These are phyloP conservation scores for Typhlichthys eigenmanni DNA, from an alignment of 2,797 vertebrate species.

Conservation along the genomic window DNA sequence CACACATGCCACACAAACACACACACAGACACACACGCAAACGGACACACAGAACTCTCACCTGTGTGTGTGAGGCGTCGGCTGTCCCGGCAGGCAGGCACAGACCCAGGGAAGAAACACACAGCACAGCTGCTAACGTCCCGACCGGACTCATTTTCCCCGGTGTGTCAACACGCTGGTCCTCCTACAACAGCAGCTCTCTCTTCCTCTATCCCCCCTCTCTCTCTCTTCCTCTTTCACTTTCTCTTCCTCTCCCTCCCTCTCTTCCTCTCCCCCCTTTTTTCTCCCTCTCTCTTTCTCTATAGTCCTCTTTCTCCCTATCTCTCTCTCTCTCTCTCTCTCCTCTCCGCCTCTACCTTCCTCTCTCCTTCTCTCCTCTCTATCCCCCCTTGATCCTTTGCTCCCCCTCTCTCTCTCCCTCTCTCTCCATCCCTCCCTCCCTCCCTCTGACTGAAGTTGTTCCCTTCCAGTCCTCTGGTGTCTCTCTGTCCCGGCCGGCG, in stretches of 20 bases:
- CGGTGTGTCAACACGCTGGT: background rate
- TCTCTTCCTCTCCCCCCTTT: slow-evolving; percentile 28
- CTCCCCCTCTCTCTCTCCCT: slow-evolving; percentile 33
- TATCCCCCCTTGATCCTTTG: slow-evolving; percentile 7
- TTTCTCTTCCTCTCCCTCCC: slow-evolving; percentile 14
- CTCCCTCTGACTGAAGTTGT: no score
- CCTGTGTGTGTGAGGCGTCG: slow-evolving; percentile 56
- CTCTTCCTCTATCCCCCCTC: no score
- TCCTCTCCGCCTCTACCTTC: background rate
- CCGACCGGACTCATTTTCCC: slow-evolving; percentile 66
- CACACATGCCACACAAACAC: no score
- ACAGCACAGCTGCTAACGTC: slow-evolving; percentile 63
- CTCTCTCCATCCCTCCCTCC: no score
- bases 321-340: slow-evolving; percentile 14
- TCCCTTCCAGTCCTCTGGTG: no score
- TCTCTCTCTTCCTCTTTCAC: accelerated
- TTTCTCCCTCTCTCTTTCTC: slow-evolving; percentile 27
- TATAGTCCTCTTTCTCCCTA: slow-evolving; percentile 27
- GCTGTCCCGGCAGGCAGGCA: background rate
- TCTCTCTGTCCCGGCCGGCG: no score
- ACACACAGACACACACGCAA: background rate
- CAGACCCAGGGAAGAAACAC: slow-evolving; percentile 53
- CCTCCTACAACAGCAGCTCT: no score
- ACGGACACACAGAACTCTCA: slow-evolving; percentile 33
- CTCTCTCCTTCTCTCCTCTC: no score